Conservation (phyloP, 2,113 vertebrate species). For the Heterocephalus glaber region DNA sequence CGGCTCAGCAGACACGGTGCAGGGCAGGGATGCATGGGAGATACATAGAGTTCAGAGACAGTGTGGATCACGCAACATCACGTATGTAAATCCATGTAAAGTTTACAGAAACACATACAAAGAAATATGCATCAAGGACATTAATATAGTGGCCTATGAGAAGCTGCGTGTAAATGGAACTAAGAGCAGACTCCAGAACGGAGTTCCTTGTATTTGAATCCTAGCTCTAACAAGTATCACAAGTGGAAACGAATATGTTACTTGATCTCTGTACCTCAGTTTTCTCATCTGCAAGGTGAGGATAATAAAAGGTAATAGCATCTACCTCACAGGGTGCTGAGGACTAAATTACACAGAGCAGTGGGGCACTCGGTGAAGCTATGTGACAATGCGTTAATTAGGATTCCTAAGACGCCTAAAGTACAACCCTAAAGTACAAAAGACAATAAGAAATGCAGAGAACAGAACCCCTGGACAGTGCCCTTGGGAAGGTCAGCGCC, state of each 20-base stretch:
- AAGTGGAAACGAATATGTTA: not conserved
- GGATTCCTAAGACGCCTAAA: not conserved
- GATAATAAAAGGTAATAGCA: not conserved
- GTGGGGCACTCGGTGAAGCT: not conserved
- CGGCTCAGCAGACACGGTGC: not conserved
- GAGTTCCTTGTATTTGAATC: not conserved
- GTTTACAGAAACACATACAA: conserved; percentile 24
- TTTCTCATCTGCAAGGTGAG: not conserved
- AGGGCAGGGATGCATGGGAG: not conserved
- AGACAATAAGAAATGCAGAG: not conserved
- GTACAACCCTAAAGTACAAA: conserved; percentile 32
- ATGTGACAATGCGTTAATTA: not conserved
- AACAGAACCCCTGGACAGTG: not conserved
- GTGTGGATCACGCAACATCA: not conserved
- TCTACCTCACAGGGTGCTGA: not conserved
- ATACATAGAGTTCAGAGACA: not conserved
- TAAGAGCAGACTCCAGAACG: not conserved
- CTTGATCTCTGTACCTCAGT: not conserved
- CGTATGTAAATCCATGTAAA: not conserved
- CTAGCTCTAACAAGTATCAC: not conserved
- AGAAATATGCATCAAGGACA: not conserved
- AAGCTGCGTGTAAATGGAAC: not conserved
- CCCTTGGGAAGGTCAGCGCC: not conserved
- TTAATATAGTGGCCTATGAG: not conserved
- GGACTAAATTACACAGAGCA: not conserved